Conservation (phyloP, 1,140 invertebrate species). For the Hylyphantes graminicola region DNA sequence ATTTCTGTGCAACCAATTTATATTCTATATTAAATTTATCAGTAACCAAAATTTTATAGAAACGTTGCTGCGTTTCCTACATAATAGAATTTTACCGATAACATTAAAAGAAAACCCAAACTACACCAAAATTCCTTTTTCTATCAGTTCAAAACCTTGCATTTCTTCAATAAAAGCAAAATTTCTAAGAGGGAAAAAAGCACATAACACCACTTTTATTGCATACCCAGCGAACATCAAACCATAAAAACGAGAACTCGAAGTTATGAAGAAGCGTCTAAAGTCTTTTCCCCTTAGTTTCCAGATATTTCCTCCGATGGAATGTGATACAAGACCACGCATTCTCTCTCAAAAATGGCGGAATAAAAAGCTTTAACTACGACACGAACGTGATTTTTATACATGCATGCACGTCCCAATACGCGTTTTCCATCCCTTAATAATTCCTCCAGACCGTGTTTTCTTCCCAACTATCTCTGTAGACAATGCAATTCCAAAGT, state of each 20-base stretch:
- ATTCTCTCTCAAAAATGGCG: background rate
- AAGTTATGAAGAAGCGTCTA: background rate
- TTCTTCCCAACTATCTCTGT: conserved; percentile 1
- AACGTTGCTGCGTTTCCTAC: too few relatives aligned
- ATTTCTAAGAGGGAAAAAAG: background rate
- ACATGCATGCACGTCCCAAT: background rate
- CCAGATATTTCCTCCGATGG: background rate
- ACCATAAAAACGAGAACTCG: background rate
- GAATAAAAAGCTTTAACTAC: background rate
- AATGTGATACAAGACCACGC: background rate
- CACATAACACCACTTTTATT: conserved; percentile 5
- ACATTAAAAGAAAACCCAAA: too few relatives aligned
- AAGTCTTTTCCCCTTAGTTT: background rate
- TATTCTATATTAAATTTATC: too few relatives aligned
- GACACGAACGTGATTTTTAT: conserved; percentile 21
- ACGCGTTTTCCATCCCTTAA: background rate
- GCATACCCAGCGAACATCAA: conserved; percentile 14
- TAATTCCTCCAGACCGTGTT: background rate
- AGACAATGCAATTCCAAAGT: conserved; percentile 53
- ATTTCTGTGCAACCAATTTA: too few relatives aligned
- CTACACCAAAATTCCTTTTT: too few relatives aligned
- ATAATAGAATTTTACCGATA: too few relatives aligned
- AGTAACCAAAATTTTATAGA: too few relatives aligned
- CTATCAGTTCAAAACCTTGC: too few relatives aligned
- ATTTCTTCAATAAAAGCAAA: background rate